Conservation (phyloP, 2,888 invertebrate genomes). For the Halictus ligatus region DNA sequence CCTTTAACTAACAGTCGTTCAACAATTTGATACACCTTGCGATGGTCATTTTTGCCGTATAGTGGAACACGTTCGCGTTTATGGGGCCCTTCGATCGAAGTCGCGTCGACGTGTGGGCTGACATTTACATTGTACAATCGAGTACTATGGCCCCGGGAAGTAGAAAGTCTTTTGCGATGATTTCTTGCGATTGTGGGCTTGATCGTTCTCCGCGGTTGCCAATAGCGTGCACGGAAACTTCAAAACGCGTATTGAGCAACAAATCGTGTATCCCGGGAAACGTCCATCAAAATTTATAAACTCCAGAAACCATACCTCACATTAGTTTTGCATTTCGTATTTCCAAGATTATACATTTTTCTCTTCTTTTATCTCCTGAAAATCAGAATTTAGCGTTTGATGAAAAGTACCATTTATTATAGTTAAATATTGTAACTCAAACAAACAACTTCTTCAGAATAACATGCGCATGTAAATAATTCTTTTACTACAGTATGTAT, state of each 20-base stretch:
- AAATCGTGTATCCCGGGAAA: not conserved
- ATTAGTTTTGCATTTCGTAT: too few relatives aligned
- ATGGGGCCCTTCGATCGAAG: conserved; percentile 33
- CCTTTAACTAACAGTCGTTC: not conserved
- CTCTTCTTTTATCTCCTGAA: too few relatives aligned
- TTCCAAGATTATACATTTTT: too few relatives aligned
- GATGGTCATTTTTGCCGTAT: not conserved
- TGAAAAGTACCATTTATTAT: too few relatives aligned
- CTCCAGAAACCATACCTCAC: too few relatives aligned
- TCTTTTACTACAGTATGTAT: too few relatives aligned
- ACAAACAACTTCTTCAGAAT: too few relatives aligned
- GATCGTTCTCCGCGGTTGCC: not conserved
- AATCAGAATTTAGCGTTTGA: too few relatives aligned
- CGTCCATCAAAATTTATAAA: too few relatives aligned
- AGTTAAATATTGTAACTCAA: too few relatives aligned
- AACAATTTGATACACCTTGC: not conserved
- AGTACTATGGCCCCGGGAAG: conserved; percentile 22
- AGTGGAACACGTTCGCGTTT: conserved; percentile 10
- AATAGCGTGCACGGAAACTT: not conserved
- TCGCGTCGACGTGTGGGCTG: conserved; percentile 44
- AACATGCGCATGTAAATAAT: too few relatives aligned
- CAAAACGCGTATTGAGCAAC: too few relatives aligned
- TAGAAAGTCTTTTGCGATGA: conserved; percentile 49
- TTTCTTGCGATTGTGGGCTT: conserved; percentile 26
- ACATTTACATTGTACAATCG: conserved; percentile 48